phyloP scores from a whole-genome alignment of 2,113 vertebrate species.

The Elachura formosa region DNA sequence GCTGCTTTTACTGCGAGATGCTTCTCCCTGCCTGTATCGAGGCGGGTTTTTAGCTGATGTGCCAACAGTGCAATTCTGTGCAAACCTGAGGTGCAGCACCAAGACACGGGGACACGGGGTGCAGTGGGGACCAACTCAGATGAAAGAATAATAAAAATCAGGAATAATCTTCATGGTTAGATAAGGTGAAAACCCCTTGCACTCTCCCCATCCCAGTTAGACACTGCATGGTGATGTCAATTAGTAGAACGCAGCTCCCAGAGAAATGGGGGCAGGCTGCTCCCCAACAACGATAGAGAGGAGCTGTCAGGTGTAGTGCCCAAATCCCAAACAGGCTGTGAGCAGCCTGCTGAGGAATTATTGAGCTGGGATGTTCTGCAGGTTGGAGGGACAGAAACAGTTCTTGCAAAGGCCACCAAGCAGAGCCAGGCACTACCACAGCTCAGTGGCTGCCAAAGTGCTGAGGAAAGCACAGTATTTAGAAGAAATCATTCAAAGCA shows the following conservation, averaged over 20 bases:
- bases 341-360: background rate
- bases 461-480: background rate
- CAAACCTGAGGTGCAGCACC: background rate
- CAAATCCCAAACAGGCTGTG: background rate
- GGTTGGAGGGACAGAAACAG: background rate
- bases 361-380: background rate
- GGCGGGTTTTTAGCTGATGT: background rate
- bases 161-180: background rate
- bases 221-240: accelerated
- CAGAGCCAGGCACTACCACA: background rate
- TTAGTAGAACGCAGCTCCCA: background rate
- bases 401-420: background rate
- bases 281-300: background rate
- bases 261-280: background rate
- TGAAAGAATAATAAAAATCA: too few relatives aligned
- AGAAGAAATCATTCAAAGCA: background rate
- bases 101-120: accelerated
- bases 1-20: background rate
- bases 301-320: background rate
- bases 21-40: background rate
- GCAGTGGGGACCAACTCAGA: background rate
- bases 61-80: accelerated
- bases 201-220: background rate
- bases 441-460: background rate
- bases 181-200: background rate